Base-by-base conservation (phyloP, 2,888 invertebrate genomes). In the Achlya flavicornis region DNA sequence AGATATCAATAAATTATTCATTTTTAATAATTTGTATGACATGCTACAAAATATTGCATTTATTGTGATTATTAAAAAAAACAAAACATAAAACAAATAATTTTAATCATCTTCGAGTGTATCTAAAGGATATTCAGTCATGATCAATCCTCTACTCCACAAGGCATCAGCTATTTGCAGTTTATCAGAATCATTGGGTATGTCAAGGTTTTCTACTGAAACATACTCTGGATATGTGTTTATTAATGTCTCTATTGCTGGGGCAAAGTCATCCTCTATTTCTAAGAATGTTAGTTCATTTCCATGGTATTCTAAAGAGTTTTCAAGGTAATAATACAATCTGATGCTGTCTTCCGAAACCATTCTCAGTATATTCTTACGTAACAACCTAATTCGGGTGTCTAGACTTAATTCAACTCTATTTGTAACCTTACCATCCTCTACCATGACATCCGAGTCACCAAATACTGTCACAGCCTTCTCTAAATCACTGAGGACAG, bases 241-340 rank as follows among this genome's bases (percentile, higher is more conserved):
- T 63, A 98, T 95, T 43, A 99, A 91, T 63, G 93, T 93, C 79
- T 96, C 96, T 14, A 98, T 92, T 0, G 95, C 96, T 3, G 95
- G 95, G 0, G 96, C 96, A 69, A 96, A 91, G 1, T 95, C 94
- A 3, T 94, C 91, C 12, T 96, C 95, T 66, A 99, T 95, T 83
- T 97, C 97, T 67, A 99, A 86, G 70, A 77, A 93, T 14, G 88
- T 79, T 82, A 94, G 96, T 43, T 98, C 98, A 82, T 95, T 96
- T 46, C 96, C 97, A 82, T 98, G 97, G 83, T 98, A 98, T 76
- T 97, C 96, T 70, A 97, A 94, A 0, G 97, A 96, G 88, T 99
- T 99, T 80, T 98, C 98, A 58, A 96, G 93, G 71, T 96, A 96
- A 87, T 97, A 97, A 88, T 98, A 99, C 43, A 98, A 79, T 61